Conservation (phyloP, 2,888 invertebrate species). For the Proisotoma minuta region DNA sequence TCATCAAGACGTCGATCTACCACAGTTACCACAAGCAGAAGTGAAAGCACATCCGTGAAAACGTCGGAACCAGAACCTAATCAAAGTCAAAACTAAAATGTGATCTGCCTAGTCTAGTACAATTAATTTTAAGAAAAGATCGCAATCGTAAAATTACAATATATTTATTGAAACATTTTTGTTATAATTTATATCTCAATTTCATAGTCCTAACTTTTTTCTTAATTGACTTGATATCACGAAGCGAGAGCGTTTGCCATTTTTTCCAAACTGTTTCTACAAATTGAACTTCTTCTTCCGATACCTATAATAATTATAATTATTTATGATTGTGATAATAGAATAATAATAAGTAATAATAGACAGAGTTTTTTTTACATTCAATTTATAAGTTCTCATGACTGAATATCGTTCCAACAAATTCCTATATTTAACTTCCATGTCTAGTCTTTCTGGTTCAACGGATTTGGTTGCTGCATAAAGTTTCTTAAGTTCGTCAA, state of each 20-base stretch:
- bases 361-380: constrained; percentile 52
- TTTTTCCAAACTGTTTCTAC: constrained; percentile 57
- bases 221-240: constrained; percentile 52
- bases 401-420: constrained; percentile 73
- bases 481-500: constrained; percentile 76
- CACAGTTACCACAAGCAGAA: neutral
- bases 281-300: constrained; percentile 57
- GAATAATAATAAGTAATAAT: neutral
- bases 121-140: neutral
- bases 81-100: neutral
- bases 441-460: constrained; percentile 68
- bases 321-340: neutral
- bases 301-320: constrained; percentile 50
- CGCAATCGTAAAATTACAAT: neutral
- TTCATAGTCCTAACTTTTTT: constrained; percentile 63
- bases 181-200: constrained; percentile 66
- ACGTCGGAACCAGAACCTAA: neutral
- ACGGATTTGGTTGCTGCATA: constrained; percentile 76
- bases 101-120: too few relatives aligned
- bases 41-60: neutral
- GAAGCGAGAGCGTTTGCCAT: constrained; percentile 42
- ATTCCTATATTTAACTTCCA: constrained; percentile 69
- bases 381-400: constrained; percentile 65
- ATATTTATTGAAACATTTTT: neutral
- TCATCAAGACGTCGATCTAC: neutral